Evolutionary conservation across 2,888 invertebrate species (phyloP).

Genomic region (Kryphioiulus occultus): DNA sequence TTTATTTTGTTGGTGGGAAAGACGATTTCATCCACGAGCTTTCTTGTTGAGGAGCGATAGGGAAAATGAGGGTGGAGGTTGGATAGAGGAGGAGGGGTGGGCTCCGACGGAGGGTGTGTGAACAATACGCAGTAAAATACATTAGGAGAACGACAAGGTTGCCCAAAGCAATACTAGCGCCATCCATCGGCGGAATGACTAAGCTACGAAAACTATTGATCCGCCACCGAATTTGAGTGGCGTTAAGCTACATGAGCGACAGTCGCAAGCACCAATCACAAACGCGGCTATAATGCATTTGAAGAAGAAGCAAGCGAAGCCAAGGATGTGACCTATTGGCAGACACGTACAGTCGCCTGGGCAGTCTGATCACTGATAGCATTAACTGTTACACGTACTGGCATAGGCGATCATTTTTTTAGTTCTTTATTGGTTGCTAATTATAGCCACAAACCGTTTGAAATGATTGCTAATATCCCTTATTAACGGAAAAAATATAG

Average conservation of each 20-base stretch:
- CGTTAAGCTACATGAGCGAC: neutral
- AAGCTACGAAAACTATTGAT: constrained; percentile 17
- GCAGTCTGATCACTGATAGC: constrained; percentile 3
- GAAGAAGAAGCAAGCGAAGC: neutral
- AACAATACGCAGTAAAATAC: neutral
- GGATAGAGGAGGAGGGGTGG: constrained; percentile 12
- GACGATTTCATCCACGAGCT: constrained; percentile 22
- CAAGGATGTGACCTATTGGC: neutral
- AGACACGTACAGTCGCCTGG: neutral
- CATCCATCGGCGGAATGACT: constrained; percentile 38
- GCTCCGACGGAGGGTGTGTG: neutral
- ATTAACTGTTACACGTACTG: too few relatives aligned
- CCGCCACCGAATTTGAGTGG: constrained; percentile 4
- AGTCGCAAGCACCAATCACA: neutral
- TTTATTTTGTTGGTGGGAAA: constrained; percentile 26
- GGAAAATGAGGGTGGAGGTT: neutral
- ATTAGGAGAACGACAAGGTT: neutral
- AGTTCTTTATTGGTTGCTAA: too few relatives aligned
- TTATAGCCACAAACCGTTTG: too few relatives aligned
- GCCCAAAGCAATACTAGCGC: constrained; percentile 33
- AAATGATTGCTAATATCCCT: too few relatives aligned
- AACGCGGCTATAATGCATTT: neutral
- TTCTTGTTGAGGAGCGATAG: neutral
- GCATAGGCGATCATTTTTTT: too few relatives aligned
- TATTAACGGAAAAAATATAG: too few relatives aligned